Conservation (phyloP, 2,888 invertebrate genomes). For the Athetis lepigone region DNA sequence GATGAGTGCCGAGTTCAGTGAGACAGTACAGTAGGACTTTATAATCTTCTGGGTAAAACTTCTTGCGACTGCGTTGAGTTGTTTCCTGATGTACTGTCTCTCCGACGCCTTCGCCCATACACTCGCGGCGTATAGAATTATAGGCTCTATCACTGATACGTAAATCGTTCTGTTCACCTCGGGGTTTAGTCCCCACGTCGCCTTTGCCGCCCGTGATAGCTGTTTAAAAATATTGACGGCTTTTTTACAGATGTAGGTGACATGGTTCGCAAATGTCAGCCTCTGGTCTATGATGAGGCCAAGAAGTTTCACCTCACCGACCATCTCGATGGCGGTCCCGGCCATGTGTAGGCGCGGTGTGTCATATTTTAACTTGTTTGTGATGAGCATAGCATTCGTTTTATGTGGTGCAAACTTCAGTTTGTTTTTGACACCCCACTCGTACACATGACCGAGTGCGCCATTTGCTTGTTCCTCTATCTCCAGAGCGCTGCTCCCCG, state of each 20-base stretch:
- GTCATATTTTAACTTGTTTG: no score
- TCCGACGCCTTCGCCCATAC: background rate
- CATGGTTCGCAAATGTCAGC: background rate
- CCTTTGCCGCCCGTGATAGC: no score
- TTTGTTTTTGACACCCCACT: no score
- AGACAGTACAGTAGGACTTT: slow-evolving; percentile 42
- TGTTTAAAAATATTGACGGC: background rate
- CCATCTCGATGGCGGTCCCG: no score
- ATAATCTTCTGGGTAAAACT: slow-evolving; percentile 42
- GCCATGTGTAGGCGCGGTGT: no score
- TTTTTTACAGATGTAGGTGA: background rate
- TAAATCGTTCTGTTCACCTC: slow-evolving; percentile 1
- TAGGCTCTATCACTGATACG: background rate
- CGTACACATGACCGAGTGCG: no score
- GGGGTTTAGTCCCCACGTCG: slow-evolving; percentile 20
- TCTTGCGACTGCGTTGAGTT: background rate
- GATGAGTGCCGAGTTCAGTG: slow-evolving; percentile 14
- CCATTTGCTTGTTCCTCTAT: no score
- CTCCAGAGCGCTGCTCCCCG: no score
- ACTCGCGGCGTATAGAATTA: slow-evolving; percentile 4
- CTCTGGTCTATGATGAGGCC: slow-evolving; percentile 1
- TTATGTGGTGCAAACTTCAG: no score
- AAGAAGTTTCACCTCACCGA: background rate
- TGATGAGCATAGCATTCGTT: no score
- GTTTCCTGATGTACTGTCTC: background rate